Base-by-base conservation (phyloP, 2,888 invertebrate genomes). In the Cenopis cana region DNA sequence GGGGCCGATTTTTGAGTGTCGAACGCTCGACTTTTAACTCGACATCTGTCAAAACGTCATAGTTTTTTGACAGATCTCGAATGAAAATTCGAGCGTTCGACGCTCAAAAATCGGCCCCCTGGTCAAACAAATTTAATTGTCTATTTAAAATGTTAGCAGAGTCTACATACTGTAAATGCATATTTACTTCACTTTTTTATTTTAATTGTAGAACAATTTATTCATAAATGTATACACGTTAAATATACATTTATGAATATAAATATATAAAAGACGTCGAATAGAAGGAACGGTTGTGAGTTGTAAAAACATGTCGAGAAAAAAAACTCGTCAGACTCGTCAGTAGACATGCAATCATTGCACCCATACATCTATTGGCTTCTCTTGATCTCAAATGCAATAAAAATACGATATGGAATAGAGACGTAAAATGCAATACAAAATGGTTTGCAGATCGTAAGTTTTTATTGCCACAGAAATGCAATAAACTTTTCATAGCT, bases 401-500 rank as follows among this genome's bases (percentile, higher is more conserved):
- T 54, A 65, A 33, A 57, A 69, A 65, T 59, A 20, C 14, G 64
- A 54, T 54, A 10, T 54, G 36, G 52, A 70, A 70, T 66, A 66
- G 52, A 70, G 65, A 65, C 49, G 62, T 65, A 70, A 59, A 70
- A 36, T 41, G 59, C 33, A 55, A 60, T 54, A 54, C 41, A 59
- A 65, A 56, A 61, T 50, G 49, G 66, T 71, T 71, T 69, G 49
- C 70, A 38, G 41, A 46, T 54, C 46, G 52, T 55, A 60, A 38
- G 41, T 59, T 66, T 66, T 66, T n/a, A 67, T 62, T 41, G 56
- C 54, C 11, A 52, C 41, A 29, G 18, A 56, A 41, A 18, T 66
- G 49, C 56, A 68, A 56, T 71, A 71, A 59, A 69, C 18, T 65
- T 71, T 49, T 18, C 61, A 66, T 55, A 66, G 56, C 49, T 18